These are phyloP conservation scores for Alviniconcha marisindica DNA, from an alignment of 1,140 invertebrate genomes.

Conservation along the genomic window DNA sequence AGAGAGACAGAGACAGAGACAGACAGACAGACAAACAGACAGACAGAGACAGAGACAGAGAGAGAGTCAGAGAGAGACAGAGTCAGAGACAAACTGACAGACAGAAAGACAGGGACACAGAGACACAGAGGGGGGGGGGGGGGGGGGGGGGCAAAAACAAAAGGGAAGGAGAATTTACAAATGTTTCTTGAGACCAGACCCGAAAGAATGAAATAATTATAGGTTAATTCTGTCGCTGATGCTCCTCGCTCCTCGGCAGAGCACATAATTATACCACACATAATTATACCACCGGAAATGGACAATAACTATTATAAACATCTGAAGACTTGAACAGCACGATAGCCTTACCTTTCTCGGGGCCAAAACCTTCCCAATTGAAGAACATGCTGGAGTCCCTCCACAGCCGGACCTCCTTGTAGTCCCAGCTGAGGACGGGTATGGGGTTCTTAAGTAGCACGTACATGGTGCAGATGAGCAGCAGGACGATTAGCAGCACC, in stretches of 20 bases:
- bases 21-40: too few species aligned
- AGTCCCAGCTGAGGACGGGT: background rate
- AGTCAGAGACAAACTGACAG: too few species aligned
- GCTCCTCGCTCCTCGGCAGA: background rate
- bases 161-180: background rate
- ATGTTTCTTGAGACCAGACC: background rate
- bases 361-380: background rate
- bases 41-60: too few species aligned
- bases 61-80: too few species aligned
- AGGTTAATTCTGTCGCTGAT: background rate
- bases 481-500: background rate
- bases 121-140: too few species aligned
- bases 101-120: too few species aligned
- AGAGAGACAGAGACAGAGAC: too few species aligned
- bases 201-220: background rate
- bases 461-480: background rate
- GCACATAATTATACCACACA: too few species aligned
- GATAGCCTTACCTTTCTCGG: background rate
- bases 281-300: too few species aligned
- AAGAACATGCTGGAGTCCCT: constrained; percentile 6
- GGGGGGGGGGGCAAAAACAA: too few species aligned
- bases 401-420: too few species aligned
- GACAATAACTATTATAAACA: too few species aligned
- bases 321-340: background rate
- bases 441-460: background rate